Base-by-base conservation (phyloP, 2,797 vertebrate species). In the Eutrigla gurnardus region DNA sequence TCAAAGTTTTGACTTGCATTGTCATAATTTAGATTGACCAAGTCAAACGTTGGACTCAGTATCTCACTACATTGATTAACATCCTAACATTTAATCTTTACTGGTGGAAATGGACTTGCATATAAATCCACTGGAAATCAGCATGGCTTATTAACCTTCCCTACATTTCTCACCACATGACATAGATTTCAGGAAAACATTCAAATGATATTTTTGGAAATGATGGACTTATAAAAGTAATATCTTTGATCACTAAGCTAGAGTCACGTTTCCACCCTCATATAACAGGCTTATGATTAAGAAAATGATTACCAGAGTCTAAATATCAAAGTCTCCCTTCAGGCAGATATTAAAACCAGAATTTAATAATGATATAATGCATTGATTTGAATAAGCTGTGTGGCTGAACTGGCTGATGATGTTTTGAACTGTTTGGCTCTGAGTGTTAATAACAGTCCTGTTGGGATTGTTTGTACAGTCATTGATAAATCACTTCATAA, bases 391-490 rank as follows among this genome's bases (percentile, higher is more conserved):
- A 18, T 15, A 12, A 47, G 8, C 35, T 47, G 53, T 17, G 32
- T 65, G 32, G 45, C 13, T 50, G 46, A 73, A n/a, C 50, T 13
- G 57, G 35, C 39, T 42, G 39, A 17, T 62, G 36, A 69, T 43
- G 37, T 54, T 50, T 17, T 15, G 43, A 53, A 14, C 4, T 40
- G 53, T 35, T 8, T n/a, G 36, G 37, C 42, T 73, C 70, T 7
- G 5, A 32, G 2, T 73, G 46, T 60, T 59, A n/a, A 18, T 74
- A 90, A 87, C 81, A 88, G 82, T 89, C 80, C 61, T 57, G 70
- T 69, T 82, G 45, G 43, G 57, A 68, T 81, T 68, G 63, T 62
- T 72, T 72, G 65, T 70, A 18, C 63, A 57, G 57, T 77, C 50
- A 47, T 35, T 57, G 37, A 77, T 73, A 59, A 78, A 84, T 75